phyloP scores from a whole-genome alignment of 2,797 vertebrate genomes.

The Smutsia gigantea region DNA sequence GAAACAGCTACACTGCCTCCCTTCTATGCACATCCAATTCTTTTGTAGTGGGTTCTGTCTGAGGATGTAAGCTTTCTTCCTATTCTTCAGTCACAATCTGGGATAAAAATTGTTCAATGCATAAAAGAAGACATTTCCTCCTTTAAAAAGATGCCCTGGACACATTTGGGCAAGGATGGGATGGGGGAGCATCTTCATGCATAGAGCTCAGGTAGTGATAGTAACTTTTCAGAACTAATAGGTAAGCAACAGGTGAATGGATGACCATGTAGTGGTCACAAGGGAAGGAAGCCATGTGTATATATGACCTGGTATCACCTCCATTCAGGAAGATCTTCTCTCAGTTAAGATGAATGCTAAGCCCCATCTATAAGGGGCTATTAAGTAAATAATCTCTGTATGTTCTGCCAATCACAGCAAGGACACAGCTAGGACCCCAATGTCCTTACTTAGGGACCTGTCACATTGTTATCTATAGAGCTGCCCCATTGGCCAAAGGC shows the following conservation, averaged over 20 bases:
- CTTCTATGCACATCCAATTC: background rate
- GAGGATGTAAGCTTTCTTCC: conserved; percentile 17
- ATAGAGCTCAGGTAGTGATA: background rate
- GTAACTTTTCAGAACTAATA: background rate
- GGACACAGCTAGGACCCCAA: background rate
- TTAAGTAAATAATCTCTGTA: background rate
- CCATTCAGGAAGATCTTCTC: background rate
- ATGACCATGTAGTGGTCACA: background rate
- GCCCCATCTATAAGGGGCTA: background rate
- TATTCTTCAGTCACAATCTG: conserved; percentile 26
- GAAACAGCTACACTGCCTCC: background rate
- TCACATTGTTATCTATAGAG: background rate
- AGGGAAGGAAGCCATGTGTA: background rate
- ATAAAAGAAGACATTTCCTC: background rate
- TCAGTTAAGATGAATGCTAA: conserved; percentile 10
- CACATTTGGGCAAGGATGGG: background rate
- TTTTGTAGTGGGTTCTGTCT: background rate
- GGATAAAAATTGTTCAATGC: conserved; percentile 35
- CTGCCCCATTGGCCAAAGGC: background rate
- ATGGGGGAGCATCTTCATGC: background rate
- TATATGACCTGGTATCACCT: background rate
- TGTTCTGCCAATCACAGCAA: background rate
- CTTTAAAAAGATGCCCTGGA: background rate
- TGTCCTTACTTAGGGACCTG: background rate
- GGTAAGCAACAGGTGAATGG: background rate